phyloP scores from a whole-genome alignment of 2,888 invertebrate genomes.

The Teinopalpus imperialis region DNA sequence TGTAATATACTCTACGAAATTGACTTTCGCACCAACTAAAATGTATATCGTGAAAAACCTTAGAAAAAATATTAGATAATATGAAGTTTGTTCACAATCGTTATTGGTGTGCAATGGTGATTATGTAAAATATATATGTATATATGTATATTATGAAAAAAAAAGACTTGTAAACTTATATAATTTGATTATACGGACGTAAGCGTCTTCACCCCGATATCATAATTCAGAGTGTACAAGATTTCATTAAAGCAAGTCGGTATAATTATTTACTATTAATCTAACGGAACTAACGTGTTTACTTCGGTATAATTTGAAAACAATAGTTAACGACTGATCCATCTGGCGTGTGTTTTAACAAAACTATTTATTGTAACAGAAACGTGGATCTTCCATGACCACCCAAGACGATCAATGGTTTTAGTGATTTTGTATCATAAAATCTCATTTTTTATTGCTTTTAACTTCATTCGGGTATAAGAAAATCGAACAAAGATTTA shows the following conservation, averaged over 20 bases:
- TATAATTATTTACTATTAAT: constrained; percentile 31
- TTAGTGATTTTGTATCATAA: constrained; percentile 71
- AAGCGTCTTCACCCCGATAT: too few relatives aligned
- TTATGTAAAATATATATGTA: too few relatives aligned
- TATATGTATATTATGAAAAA: too few relatives aligned
- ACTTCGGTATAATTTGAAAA: constrained; percentile 59
- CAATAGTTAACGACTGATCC: constrained; percentile 36
- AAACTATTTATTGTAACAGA: constrained; percentile 67
- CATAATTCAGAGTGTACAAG: too few relatives aligned
- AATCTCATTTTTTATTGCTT: constrained; percentile 74
- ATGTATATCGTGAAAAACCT: too few relatives aligned
- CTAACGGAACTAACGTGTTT: constrained; percentile 39
- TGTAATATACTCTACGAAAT: too few relatives aligned
- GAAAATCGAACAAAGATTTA: constrained; percentile 64
- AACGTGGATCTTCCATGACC: constrained; percentile 58
- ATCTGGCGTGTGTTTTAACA: constrained; percentile 52
- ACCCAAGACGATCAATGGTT: constrained; percentile 78
- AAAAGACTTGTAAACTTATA: too few relatives aligned
- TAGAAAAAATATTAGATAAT: too few relatives aligned
- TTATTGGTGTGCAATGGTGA: too few relatives aligned
- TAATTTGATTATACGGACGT: too few relatives aligned
- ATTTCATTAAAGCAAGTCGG: neutral
- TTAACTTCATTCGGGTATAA: constrained; percentile 53
- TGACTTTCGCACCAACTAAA: too few relatives aligned
- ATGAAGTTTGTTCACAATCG: too few relatives aligned